Conservation (phyloP, 1,140 invertebrate genomes). For the Bombus vancouverensis region DNA sequence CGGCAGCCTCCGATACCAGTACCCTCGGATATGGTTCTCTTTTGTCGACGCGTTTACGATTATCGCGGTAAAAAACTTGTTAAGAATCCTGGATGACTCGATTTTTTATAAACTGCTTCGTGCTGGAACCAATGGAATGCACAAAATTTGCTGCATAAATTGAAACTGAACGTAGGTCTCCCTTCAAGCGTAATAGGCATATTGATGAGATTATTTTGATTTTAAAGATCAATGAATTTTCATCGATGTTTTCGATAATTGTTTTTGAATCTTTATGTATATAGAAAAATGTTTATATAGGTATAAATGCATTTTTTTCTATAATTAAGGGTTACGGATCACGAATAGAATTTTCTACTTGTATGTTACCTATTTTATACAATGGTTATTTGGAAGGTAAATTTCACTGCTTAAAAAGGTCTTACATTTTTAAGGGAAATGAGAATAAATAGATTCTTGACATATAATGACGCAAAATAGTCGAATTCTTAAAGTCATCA, state of each 20-base stretch:
- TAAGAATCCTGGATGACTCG: constrained; percentile 86
- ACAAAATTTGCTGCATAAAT: constrained; percentile 67
- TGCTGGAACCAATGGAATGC: constrained; percentile 71
- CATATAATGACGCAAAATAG: neutral
- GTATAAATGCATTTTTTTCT: constrained; percentile 15
- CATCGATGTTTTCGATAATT: constrained; percentile 21
- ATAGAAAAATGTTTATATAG: constrained; percentile 23
- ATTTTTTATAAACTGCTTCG: constrained; percentile 72
- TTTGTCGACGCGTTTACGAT: constrained; percentile 97
- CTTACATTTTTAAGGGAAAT: neutral
- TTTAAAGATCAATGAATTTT: constrained; percentile 28
- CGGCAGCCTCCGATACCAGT: constrained; percentile 89
- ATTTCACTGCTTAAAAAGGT: neutral
- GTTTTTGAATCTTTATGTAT: constrained; percentile 13
- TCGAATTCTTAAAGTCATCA: constrained; percentile 13
- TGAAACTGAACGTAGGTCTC: constrained; percentile 75
- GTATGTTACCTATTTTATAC: neutral
- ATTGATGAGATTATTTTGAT: constrained; percentile 59
- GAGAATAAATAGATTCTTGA: neutral
- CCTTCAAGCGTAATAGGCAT: constrained; percentile 59
- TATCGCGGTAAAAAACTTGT: constrained; percentile 92
- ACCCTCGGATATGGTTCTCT: constrained; percentile 93
- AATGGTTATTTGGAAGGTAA: neutral
- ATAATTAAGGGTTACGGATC: neutral
- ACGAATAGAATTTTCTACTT: neutral